Percentiles rank a stretch among this genome's conserved stretches.
These are phyloP conservation scores for Ranitomeya variabilis DNA, from an alignment of 2,113 vertebrate genomes.

Conservation along the genomic window DNA sequence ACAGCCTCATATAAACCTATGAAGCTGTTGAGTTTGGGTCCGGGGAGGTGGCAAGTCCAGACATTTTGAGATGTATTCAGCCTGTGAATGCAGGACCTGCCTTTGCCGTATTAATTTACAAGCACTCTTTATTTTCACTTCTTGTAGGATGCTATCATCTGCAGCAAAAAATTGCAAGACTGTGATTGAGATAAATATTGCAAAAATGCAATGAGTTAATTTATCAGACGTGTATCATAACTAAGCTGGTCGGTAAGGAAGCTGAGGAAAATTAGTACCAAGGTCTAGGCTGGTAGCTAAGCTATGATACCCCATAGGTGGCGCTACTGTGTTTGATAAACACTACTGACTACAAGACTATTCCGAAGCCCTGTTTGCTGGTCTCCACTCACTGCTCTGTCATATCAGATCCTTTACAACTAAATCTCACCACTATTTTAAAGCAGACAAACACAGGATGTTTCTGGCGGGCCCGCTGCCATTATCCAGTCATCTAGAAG, in stretches of 20 bases:
- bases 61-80: no score
- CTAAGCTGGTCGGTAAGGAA: background rate
- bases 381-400: constrained; percentile 59
- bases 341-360: constrained; percentile 52
- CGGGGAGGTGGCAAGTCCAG: no score
- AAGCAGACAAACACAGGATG: constrained; percentile 98
- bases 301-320: background rate
- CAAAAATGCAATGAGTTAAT: background rate
- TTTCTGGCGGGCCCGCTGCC: constrained; percentile 86
- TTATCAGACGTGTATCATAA: background rate
- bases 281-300: background rate
- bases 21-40: no score
- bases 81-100: no score
- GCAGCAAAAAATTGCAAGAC: no score
- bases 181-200: background rate
- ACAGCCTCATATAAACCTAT: no score
- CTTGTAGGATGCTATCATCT: no score
- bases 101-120: no score
- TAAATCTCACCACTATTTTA: constrained; percentile 83
- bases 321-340: background rate
- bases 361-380: constrained; percentile 55
- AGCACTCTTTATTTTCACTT: no score
- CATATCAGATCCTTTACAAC: constrained; percentile 68
- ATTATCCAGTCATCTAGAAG: constrained; percentile 82
- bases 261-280: background rate